Evolutionary conservation across 2,888 invertebrate genomes (phyloP), one percentile per base, ranked within the genome.

Genomic region (Apotomis capreana): DNA sequence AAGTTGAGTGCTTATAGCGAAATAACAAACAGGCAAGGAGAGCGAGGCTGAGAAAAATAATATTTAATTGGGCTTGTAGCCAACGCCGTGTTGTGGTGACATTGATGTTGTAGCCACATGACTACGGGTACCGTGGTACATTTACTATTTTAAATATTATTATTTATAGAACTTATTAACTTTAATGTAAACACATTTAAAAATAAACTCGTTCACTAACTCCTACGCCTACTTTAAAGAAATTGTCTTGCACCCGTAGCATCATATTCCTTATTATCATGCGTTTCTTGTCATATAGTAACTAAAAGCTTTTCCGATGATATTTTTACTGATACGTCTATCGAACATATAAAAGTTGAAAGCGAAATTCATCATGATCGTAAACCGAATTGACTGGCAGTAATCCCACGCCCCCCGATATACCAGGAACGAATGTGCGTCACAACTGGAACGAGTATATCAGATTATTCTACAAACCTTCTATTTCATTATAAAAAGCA

Each of bases 341-440:
- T 5, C 40, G 3, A 6, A 6, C 40, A 40, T 40, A 40, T 40
- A 40, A 40, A 40, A 5, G 40, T 40, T 40, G 40, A 49, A 13
- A 52, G 13, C 12, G 10, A 9, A 40, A 64, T 12, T 54, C 40
- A 63, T n/a, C 36, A 46, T 13, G 13, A 44, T 10, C 44, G 44
- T 60, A 46, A 49, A 49, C 49, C 9, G 9, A 12, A 49, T 13
- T 37, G 12, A n/a, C 13, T 12, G 40, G 54, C 4, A 55, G 15
- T 64, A 64, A 64, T 55, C 44, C 10, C 54, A 64, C 64, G 26
- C 55, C 64, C 54, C 54, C 63, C 3, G n/a, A 44, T 13, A 10
- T 64, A 64, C 64, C 8, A 64, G 55, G 64, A 64, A 59, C 44
- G 44, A 15, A 64, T 12, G 40, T 64, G 55, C 64, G 64, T 55